phyloP scores from a whole-genome alignment of 1,140 invertebrate species.

The Eurosta solidaginis region DNA sequence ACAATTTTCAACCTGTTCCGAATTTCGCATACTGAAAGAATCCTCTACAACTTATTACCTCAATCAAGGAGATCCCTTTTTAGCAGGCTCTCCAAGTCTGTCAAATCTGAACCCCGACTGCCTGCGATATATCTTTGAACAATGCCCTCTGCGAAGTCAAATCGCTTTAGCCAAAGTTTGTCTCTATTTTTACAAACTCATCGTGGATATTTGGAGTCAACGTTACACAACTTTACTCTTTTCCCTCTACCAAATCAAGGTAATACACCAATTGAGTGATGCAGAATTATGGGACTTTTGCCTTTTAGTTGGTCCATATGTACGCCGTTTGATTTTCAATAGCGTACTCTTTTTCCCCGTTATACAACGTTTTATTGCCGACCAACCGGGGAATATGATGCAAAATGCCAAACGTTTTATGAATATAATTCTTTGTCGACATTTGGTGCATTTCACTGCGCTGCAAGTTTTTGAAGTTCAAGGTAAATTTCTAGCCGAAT shows the following conservation, averaged over 20 bases:
- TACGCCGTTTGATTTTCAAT: not conserved
- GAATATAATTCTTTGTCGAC: constrained; percentile 3
- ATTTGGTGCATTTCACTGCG: constrained; percentile 15
- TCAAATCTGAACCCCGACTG: not conserved
- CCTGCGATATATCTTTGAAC: not conserved
- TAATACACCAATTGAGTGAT: not conserved
- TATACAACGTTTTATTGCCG: not conserved
- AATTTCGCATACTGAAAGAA: not conserved
- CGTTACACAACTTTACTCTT: not conserved
- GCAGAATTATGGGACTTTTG: constrained; percentile 26
- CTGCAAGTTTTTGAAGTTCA: not conserved
- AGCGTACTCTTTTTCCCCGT: constrained; percentile 12
- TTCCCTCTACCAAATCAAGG: constrained; percentile 1
- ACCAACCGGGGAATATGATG: not conserved
- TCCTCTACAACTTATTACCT: not conserved
- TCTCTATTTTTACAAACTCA: constrained; percentile 7
- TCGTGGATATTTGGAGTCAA: not conserved
- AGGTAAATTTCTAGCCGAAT: constrained; percentile 28
- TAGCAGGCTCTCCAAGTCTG: not conserved
- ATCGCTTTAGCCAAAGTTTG: constrained; percentile 24
- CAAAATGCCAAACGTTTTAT: constrained; percentile 17
- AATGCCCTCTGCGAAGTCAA: not conserved
- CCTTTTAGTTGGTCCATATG: not conserved
- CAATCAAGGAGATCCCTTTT: not conserved
- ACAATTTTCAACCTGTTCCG: not conserved